phyloP scores from a whole-genome alignment of 1,140 invertebrate species.

The Caenorhabditis elegans region WBcel235 BX284605.5:3111001-3111500 shows the following conservation, averaged over 20 bases:
- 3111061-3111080: too few relatives aligned
- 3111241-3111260: background rate
- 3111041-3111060: too few relatives aligned
- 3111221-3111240: background rate
- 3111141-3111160: too few relatives aligned
- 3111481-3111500: background rate
- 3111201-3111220: background rate
- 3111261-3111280: background rate
- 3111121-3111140: background rate
- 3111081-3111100: too few relatives aligned
- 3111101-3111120: too few relatives aligned
- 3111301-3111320: background rate
- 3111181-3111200: too few relatives aligned
- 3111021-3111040: too few relatives aligned
- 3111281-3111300: background rate
- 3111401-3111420: background rate
- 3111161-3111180: background rate
- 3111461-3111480: background rate
- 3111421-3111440: background rate
- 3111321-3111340: background rate
- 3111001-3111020: too few relatives aligned
- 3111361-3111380: background rate
- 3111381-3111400: background rate
- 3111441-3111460: background rate
- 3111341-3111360: background rate